Evolutionary conservation across 2,888 invertebrate species (phyloP).

Genomic region (Plagiodera versicolora): DNA sequence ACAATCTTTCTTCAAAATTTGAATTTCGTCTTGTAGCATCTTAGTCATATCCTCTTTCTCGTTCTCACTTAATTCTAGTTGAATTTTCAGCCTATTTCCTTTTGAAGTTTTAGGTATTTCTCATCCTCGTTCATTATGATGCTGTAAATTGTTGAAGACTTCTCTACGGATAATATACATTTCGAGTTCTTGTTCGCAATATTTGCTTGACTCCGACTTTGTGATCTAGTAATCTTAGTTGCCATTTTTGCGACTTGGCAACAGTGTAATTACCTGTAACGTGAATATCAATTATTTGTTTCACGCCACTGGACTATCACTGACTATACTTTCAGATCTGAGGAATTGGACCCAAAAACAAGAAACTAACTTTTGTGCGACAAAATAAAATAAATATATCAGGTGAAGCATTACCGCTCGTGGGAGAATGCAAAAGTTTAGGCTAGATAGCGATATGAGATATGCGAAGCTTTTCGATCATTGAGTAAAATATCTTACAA

Average conservation of each 20-base stretch:
- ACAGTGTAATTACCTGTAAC: no score
- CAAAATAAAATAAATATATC: no score
- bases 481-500: no score
- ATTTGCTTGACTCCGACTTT: not conserved
- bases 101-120: not conserved
- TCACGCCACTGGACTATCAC: no score
- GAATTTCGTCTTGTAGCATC: not conserved
- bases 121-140: constrained; percentile 1
- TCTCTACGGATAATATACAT: not conserved
- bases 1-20: not conserved
- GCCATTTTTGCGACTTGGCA: constrained; percentile 1
- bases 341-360: no score
- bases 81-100: not conserved
- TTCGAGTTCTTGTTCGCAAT: not conserved
- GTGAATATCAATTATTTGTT: no score
- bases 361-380: no score
- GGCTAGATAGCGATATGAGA: no score
- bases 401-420: no score
- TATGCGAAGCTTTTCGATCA: no score
- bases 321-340: no score
- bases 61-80: not conserved
- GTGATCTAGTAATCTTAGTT: not conserved
- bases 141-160: not conserved
- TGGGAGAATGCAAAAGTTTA: no score
- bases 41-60: not conserved